These are phyloP conservation scores for Drosophila dunni DNA, from an alignment of 1,140 invertebrate genomes.

Conservation along the genomic window DNA sequence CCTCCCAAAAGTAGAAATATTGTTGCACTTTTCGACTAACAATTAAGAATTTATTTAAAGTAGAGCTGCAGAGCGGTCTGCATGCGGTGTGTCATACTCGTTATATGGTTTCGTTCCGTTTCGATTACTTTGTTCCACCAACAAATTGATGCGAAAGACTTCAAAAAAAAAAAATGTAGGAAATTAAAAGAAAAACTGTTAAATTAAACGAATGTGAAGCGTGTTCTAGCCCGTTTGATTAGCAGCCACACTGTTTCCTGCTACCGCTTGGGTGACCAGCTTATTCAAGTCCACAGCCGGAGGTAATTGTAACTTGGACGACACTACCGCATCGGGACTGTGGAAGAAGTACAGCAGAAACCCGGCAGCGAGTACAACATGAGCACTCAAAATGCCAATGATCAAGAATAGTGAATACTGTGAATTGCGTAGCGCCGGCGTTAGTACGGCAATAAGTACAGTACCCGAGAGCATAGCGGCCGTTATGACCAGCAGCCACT, in stretches of 20 bases:
- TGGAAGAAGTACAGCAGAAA: slow-evolving; percentile 93
- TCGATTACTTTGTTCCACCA: neutral
- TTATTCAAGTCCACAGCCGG: slow-evolving; percentile 29
- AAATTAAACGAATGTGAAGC: slow-evolving; percentile 34
- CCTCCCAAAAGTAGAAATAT: too few relatives aligned
- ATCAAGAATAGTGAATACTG: slow-evolving; percentile 89
- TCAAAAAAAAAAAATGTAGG: slow-evolving; percentile 7
- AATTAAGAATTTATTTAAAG: slow-evolving; percentile 24
- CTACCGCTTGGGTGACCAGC: slow-evolving; percentile 18
- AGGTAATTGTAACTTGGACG: neutral
- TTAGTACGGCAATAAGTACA: slow-evolving; percentile 92
- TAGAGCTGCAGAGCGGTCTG: neutral
- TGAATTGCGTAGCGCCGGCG: slow-evolving; percentile 90
- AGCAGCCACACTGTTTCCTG: slow-evolving; percentile 9
- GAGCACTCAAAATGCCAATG: slow-evolving; percentile 89
- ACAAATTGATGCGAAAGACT: neutral
- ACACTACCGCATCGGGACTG: slow-evolving; percentile 32
- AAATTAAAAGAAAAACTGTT: slow-evolving; percentile 46
- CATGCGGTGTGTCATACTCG: slow-evolving; percentile 9
- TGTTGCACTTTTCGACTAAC: slow-evolving; percentile 1
- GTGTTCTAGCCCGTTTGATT: slow-evolving; percentile 55
- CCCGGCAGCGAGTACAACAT: slow-evolving; percentile 92
- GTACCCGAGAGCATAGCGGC: slow-evolving; percentile 93
- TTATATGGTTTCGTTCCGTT: neutral
- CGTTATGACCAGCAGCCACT: slow-evolving; percentile 93